Evolutionary conservation across 1,140 invertebrate genomes (phyloP), one percentile per base, ranked within the genome.

Genomic region (Subanguina moxae): DNA sequence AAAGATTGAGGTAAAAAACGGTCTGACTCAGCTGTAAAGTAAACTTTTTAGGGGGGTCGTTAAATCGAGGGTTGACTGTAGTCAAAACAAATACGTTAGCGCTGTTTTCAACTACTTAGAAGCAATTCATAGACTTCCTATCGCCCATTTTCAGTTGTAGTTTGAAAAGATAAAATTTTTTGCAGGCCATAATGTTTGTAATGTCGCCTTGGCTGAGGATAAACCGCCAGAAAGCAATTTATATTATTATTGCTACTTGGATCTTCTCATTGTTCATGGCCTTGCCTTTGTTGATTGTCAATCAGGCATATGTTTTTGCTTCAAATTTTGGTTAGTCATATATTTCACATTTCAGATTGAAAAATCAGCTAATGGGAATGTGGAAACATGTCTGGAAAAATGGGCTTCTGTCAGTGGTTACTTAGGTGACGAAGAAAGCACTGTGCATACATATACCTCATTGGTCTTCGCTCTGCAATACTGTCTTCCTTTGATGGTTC

Each of bases 181-280:
- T 73, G 61, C 66, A 80, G 73, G 79, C 79, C 23, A 81, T 81
- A 25, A 75, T 75, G 71, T 81, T 81, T 66, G 65, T 78, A 43
- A 65, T 81, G 67, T 75, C 74, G 42, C 78, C 80, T 30, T 71
- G 67, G 57, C 70, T 79, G 32, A 59, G 75, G 42, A 63, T 81
- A 19, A 82, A 72, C 19, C 65, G 58, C 30, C 56, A 65, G 48
- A 58, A 77, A 64, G 79, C 79, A 5, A 42, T 78, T 13, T 73
- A 75, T 62, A 59, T 80, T 9, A 77, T 82, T 21, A 25, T 73
- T 1, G 68, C 58, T 61, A 81, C 78, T 19, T 81, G 79, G 79
- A 43, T 71, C 11, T 81, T 82, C 67, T 80, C 78, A 21, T 58
- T 80, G n/a, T 52, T 72, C 7, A 82, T 81, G 78, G 79, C 80